phyloP scores from a whole-genome alignment of 2,888 invertebrate genomes.

The Amphipyra tragopoginis region DNA sequence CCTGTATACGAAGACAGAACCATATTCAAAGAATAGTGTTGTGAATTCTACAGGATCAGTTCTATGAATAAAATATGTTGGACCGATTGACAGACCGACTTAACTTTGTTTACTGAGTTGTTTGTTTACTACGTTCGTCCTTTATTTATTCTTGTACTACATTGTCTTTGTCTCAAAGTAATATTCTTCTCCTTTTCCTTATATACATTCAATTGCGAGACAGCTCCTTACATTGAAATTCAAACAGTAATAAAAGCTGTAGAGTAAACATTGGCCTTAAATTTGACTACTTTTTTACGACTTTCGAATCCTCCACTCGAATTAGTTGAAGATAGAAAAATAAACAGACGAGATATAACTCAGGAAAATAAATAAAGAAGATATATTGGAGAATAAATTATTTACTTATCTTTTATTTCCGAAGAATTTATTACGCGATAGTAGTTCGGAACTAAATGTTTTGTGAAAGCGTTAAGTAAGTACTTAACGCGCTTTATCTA shows the following conservation, averaged over 20 bases:
- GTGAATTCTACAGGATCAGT: constrained; percentile 48
- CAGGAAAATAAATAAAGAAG: constrained; percentile 69
- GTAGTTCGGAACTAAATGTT: constrained; percentile 42
- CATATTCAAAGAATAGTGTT: constrained; percentile 50
- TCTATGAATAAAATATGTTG: constrained; percentile 54
- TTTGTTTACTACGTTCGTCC: constrained; percentile 42
- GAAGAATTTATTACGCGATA: constrained; percentile 58
- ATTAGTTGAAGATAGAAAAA: constrained; percentile 52
- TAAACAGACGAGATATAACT: constrained; percentile 49
- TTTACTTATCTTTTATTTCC: constrained; percentile 43
- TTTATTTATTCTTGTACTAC: constrained; percentile 44
- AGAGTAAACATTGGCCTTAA: constrained; percentile 55
- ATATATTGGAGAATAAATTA: constrained; percentile 47
- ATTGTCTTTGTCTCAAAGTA: constrained; percentile 44
- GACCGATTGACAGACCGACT: constrained; percentile 46
- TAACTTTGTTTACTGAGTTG: constrained; percentile 51
- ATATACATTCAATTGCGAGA: constrained; percentile 30
- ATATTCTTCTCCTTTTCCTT: constrained; percentile 44
- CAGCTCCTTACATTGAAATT: constrained; percentile 52
- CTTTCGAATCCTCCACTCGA: constrained; percentile 53
- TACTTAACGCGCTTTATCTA: constrained; percentile 60
- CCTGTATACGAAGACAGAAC: constrained; percentile 28
- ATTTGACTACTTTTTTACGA: constrained; percentile 57
- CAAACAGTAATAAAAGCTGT: constrained; percentile 56
- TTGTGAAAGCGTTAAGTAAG: constrained; percentile 55